Base-by-base conservation (phyloP, 2,797 vertebrate species). In the Pseudochromis fuscus region DNA sequence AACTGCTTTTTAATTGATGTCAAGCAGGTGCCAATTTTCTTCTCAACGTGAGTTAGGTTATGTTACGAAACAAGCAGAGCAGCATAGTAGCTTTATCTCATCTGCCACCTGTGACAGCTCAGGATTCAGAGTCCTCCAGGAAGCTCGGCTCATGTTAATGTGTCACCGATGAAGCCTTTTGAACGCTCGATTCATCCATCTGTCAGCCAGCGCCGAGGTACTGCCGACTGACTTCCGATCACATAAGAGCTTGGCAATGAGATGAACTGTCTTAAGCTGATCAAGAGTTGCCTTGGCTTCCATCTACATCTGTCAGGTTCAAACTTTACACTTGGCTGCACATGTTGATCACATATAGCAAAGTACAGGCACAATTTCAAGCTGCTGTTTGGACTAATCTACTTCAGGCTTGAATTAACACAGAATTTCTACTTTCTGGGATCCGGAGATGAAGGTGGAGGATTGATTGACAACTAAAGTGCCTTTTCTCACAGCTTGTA, bases 51-150 rank as follows among this genome's bases (percentile, higher is more conserved):
- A 81, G 49, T 75, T 81, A 80, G 68, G 72, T 89, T 86, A 80
- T 84, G 89, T 88, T 90, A 89, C 62, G 76, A 89, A 93, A 93
- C 86, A 82, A 87, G 89, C 82, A 67, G 72, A 87, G 87, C 86
- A 60, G 85, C 86, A 91, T 89, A 82, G 87, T 75, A 75, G 79
- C 68, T 81, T 83, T 84, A 87, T 85, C 83, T 89, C 83, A 89
- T 80, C 91, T 85, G 84, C 78, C 86, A 92, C 83, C 86, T 85
- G 83, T 75, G 86, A 92, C 88, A 87, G 84, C 82, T 81, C 79
- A 68, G 72, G 81, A 87, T 73, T 82, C 82, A 23, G 75, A 88
- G 84, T 87, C 75, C 75, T 84, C 75, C 77, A 84, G 80, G 78
- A 84, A 88, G 75, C 73, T 79, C 57, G 4, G 73, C 67, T 88